Base-by-base conservation (phyloP, 1,140 invertebrate genomes). In the Sinonovacula constricta region DNA sequence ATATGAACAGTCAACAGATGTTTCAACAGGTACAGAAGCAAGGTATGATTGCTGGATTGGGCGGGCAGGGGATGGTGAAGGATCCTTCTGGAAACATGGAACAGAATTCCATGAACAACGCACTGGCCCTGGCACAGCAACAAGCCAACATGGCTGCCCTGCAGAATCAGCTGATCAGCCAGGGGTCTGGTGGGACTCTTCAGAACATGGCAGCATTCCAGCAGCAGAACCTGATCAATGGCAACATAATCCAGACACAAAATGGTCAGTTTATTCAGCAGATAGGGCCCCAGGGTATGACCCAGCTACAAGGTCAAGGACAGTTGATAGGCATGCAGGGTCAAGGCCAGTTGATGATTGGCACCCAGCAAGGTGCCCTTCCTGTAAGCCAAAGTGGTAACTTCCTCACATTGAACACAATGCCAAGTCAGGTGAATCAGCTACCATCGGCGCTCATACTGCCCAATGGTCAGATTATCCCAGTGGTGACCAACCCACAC, bases 391-490 rank as follows among this genome's bases (percentile, higher is more conserved):
- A 85, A 62, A 82, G 49, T 70, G 82, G 84, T 14, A 84, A 84
- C 33, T 51, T 83, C 30, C 56, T 87, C 34, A 80, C 83, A 31
- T 63, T 86, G 15, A 86, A 87, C 70, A 85, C 83, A 28, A 75
- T 83, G 30, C 83, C 85, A n/a, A 81, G 76, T 62, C 84, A 85
- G 53, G 82, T 82, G 18, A 87, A 81, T 56, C 87, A 89, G 75
- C 80, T 90, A n/a, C 89, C 90, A 31, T 86, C 88, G 30, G 90
- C 91, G 28, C 75, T 91, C n/a, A 84, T 91, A 7, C 81, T 91
- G 54, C 90, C 90, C n/a, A 90, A 90, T 81, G 91, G 91, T 30
- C 90, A 91, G 66, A 88, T 91, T n/a, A 88, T 91, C 49, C 90
- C 90, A 10, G 88, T 91, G n/a, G 89, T 91, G 5, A 89, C 88